Percentiles rank a stretch among this genome's conserved stretches.
phyloP scores from a whole-genome alignment of 2,888 invertebrate genomes.

The Dolomedes plantarius region DNA sequence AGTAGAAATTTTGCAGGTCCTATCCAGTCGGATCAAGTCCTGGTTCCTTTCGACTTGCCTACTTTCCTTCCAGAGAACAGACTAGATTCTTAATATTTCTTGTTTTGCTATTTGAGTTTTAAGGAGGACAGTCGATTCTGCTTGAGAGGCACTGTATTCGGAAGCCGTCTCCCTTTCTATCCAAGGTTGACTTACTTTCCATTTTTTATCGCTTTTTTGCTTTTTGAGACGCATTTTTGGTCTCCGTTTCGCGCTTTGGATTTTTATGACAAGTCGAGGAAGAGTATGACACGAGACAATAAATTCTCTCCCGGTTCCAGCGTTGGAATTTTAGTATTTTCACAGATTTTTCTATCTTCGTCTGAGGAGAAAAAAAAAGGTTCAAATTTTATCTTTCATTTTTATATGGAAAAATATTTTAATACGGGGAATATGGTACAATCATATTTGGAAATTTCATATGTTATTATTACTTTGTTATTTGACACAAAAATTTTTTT shows the following conservation, averaged over 20 bases:
- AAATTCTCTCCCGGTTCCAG: not conserved
- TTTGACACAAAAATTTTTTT: too few relatives aligned
- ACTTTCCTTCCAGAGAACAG: constrained; percentile 27
- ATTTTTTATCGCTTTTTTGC: not conserved
- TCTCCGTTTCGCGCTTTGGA: not conserved
- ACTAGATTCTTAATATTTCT: constrained; percentile 50
- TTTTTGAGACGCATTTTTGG: not conserved
- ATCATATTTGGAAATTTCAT: too few relatives aligned
- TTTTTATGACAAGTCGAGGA: not conserved
- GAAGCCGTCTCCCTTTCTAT: not conserved
- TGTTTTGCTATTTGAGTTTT: constrained; percentile 53
- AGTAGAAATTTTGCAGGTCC: too few relatives aligned
- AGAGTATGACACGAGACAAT: not conserved
- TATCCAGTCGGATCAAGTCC: too few relatives aligned
- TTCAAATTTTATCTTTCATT: too few relatives aligned
- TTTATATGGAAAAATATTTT: too few relatives aligned
- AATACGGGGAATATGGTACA: too few relatives aligned
- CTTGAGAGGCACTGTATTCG: constrained; percentile 7
- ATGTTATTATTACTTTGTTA: too few relatives aligned
- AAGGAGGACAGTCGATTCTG: constrained; percentile 51
- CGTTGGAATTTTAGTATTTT: too few relatives aligned
- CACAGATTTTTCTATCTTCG: too few relatives aligned
- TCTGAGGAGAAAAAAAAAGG: too few relatives aligned
- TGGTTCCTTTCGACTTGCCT: constrained; percentile 38
- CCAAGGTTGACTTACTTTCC: not conserved